Evolutionary conservation across 2,888 invertebrate genomes (phyloP).

Genomic region (Mythimna ferrago): DNA sequence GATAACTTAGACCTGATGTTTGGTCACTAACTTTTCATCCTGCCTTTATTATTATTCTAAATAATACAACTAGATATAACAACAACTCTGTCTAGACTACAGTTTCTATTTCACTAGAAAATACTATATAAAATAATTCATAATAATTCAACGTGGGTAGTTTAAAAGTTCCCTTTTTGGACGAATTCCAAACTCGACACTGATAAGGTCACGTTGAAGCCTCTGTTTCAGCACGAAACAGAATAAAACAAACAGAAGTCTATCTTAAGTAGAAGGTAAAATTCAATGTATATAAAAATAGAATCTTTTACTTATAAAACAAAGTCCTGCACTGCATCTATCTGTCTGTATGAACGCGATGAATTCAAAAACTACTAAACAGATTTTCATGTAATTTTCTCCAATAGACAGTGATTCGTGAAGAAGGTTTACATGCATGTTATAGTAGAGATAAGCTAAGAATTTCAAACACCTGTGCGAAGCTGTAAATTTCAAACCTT

Average conservation of each 20-base stretch:
- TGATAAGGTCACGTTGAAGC: conserved; percentile 57
- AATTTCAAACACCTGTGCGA: too few relatives aligned
- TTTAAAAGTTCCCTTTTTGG: conserved; percentile 68
- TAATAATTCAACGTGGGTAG: conserved; percentile 66
- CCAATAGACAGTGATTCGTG: too few relatives aligned
- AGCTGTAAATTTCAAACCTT: too few relatives aligned
- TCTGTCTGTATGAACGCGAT: too few relatives aligned
- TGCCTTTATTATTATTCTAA: background rate
- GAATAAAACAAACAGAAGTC: conserved; percentile 18
- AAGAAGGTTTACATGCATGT: too few relatives aligned
- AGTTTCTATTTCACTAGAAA: conserved; percentile 24
- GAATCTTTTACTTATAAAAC: too few relatives aligned
- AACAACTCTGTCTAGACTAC: background rate
- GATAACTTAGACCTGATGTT: too few relatives aligned
- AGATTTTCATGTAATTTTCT: too few relatives aligned
- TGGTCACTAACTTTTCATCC: background rate
- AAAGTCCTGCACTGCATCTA: too few relatives aligned
- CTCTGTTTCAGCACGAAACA: conserved; percentile 6
- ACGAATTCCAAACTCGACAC: conserved; percentile 61
- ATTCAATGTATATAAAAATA: background rate
- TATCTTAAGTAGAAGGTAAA: background rate
- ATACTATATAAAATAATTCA: conserved; percentile 62
- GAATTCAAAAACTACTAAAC: too few relatives aligned
- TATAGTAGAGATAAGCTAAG: too few relatives aligned
- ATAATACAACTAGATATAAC: background rate